Conservation (phyloP, 2,113 vertebrate genomes). For the Poicephalus gulielmi region DNA sequence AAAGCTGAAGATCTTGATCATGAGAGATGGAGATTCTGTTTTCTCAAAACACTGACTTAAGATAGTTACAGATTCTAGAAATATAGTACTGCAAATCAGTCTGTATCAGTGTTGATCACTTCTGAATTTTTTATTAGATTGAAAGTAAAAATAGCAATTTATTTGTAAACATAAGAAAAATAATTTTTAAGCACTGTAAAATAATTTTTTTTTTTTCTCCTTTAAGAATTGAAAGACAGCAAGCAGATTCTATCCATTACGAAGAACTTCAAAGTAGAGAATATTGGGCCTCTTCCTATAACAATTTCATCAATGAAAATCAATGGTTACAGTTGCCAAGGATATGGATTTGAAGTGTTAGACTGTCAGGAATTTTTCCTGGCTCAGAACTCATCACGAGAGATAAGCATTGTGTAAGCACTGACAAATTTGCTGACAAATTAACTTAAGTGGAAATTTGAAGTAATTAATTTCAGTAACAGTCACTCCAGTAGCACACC, state of each 20-base stretch:
- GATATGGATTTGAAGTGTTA: slow-evolving; percentile 95
- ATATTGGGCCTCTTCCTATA: slow-evolving; percentile 91
- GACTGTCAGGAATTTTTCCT: slow-evolving; percentile 88
- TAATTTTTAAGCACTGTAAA: background rate
- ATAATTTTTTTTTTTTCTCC: background rate
- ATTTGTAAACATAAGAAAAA: background rate
- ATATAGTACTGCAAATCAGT: background rate
- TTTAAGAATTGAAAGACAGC: slow-evolving; percentile 86
- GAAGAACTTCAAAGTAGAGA: slow-evolving; percentile 97
- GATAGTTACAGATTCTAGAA: background rate
- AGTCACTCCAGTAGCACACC: background rate
- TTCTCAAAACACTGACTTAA: background rate
- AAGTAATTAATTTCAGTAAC: slow-evolving; percentile 1
- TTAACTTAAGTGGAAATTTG: background rate
- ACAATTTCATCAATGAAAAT: slow-evolving; percentile 95
- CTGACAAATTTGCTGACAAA: background rate
- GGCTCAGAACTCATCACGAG: slow-evolving; percentile 87
- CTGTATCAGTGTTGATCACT: background rate
- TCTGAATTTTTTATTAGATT: background rate
- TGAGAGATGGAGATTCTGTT: background rate
- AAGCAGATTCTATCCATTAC: slow-evolving; percentile 89
- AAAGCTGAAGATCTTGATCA: background rate
- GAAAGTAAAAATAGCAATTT: background rate
- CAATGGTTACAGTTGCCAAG: slow-evolving; percentile 94
- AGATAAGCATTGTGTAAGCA: slow-evolving; percentile 94